Percentiles rank a stretch among this genome's conserved stretches.
phyloP scores from a whole-genome alignment of 1,140 invertebrate genomes.

The Drosophila prosaltans region DNA sequence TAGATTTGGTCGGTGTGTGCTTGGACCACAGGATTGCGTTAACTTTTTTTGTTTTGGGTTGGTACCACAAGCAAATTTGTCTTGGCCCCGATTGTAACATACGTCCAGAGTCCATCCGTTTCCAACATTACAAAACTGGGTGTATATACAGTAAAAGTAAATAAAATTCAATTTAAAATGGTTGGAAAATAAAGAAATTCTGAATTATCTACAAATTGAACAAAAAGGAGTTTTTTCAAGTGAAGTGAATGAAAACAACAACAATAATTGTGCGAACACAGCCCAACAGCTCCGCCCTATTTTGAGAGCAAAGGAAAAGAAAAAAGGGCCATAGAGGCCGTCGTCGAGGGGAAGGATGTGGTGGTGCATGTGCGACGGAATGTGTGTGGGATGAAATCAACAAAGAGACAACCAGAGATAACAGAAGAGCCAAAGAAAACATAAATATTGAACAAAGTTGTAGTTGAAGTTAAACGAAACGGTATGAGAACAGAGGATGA shows the following conservation, averaged over 20 bases:
- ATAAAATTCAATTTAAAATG: not conserved
- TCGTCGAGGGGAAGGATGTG: not conserved
- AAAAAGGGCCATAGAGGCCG: not conserved
- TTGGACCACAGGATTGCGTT: conserved; percentile 32
- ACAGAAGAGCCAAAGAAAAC: not conserved
- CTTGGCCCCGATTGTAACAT: conserved; percentile 70
- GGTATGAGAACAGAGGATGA: conserved; percentile 53
- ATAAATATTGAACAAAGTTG: not conserved
- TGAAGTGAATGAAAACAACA: not conserved
- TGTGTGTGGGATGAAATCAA: conserved; percentile 22
- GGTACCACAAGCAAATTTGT: conserved; percentile 75
- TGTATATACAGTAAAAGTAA: conserved; percentile 4
- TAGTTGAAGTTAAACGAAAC: conserved; percentile 12
- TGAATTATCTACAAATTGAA: not conserved
- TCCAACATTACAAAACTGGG: conserved; percentile 4
- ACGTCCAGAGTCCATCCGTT: conserved; percentile 15
- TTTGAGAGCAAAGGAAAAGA: conserved; percentile 21
- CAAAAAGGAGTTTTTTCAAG: not conserved
- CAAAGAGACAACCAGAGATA: not conserved
- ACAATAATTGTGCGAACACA: not conserved
- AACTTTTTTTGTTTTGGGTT: conserved; percentile 38
- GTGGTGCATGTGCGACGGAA: conserved; percentile 26
- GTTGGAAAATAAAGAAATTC: not conserved
- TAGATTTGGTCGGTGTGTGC: not conserved
- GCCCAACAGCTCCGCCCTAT: conserved; percentile 44